A percentile compares a stretch with the other conserved stretches of the same genome.
phyloP scores from a whole-genome alignment of 2,888 invertebrate species.

The Tipula helvola region DNA sequence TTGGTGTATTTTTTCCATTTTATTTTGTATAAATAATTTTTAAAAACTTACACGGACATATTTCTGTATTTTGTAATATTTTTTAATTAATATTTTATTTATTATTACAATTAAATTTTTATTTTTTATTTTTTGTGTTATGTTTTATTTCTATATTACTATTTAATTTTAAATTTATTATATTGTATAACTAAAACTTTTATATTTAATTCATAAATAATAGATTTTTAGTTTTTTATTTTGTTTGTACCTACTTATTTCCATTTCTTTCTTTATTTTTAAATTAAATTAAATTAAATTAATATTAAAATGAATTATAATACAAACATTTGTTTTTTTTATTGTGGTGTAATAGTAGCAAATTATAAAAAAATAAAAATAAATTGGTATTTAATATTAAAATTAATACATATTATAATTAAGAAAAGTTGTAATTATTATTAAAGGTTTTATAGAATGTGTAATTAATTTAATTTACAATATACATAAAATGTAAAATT shows the following conservation, averaged over 20 bases:
- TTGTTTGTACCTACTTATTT: constrained; percentile 8
- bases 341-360: not conserved
- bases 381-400: not conserved
- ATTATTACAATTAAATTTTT: not conserved
- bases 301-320: not conserved
- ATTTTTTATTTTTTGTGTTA: not conserved
- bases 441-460: not conserved
- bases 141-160: not conserved
- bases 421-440: not conserved
- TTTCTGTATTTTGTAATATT: not conserved
- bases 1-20: too few relatives aligned
- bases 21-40: too few relatives aligned
- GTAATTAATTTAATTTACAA: not conserved
- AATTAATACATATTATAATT: not conserved
- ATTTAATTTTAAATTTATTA: not conserved
- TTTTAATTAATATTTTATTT: not conserved
- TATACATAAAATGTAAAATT: not conserved
- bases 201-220: not conserved
- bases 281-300: constrained; percentile 8
- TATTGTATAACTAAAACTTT: not conserved
- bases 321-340: not conserved
- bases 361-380: not conserved
- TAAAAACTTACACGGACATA: too few relatives aligned
- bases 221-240: not conserved
- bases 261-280: not conserved